Evolutionary conservation across 2,113 vertebrate species (phyloP).

Genomic region (Stomatorhinus ivindoensis): DNA sequence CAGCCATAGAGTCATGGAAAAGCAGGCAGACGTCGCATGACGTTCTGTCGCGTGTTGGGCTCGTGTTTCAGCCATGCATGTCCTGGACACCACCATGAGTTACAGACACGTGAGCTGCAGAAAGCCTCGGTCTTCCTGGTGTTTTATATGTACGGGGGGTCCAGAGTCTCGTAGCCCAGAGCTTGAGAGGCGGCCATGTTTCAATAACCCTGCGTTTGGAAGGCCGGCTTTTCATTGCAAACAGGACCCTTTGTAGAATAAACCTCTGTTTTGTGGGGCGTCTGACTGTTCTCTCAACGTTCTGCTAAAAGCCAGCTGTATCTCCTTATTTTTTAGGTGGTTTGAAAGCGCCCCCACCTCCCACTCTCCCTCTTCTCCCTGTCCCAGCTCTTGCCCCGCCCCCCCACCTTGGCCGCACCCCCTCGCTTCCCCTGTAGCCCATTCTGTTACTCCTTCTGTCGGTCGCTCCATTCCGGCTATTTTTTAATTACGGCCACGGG

Average conservation of each 20-base stretch:
- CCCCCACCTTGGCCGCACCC: background rate
- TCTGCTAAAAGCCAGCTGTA: background rate
- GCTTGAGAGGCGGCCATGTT: background rate
- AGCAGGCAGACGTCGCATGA: background rate
- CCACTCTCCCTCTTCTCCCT: background rate
- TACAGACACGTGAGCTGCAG: background rate
- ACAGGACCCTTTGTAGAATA: background rate
- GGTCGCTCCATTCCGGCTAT: background rate
- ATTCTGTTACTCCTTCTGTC: constrained; percentile 1
- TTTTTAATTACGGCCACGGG: constrained; percentile 12
- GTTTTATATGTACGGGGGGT: background rate
- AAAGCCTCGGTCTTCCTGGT: background rate
- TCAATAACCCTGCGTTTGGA: background rate
- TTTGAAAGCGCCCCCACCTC: background rate
- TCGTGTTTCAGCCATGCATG: background rate
- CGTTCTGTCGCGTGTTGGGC: background rate
- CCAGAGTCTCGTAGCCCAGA: background rate
- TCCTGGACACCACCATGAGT: background rate
- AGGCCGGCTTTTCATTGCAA: background rate
- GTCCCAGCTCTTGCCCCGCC: background rate
- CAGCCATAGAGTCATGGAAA: background rate
- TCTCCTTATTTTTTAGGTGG: background rate
- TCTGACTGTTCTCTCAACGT: background rate
- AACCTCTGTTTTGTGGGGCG: background rate
- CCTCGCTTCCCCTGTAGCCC: background rate